Percentiles rank a stretch among this genome's conserved stretches.
Conservation (phyloP, 2,113 vertebrate genomes). For the Polypterus bichir region DNA sequence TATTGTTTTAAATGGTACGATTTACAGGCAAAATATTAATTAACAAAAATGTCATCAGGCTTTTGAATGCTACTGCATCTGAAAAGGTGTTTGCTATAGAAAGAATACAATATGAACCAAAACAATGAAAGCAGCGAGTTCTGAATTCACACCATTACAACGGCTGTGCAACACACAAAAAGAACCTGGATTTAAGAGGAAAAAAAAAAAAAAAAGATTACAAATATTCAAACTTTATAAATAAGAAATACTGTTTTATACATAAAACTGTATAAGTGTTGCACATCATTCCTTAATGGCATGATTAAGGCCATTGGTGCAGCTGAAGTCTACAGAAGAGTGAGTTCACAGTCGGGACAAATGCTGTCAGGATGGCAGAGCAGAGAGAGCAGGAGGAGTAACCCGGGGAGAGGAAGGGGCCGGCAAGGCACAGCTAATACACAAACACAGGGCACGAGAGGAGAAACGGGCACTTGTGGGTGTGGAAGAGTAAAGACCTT, state of each 20-base stretch:
- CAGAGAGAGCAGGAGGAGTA: no score
- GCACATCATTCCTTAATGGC: slow-evolving; percentile 29
- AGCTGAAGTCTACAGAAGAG: slow-evolving; percentile 6
- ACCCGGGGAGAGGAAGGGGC: neutral
- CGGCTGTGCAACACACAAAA: slow-evolving; percentile 33
- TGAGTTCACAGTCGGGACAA: neutral
- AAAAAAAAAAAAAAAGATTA: slow-evolving; percentile 42
- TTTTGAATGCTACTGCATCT: slow-evolving; percentile 21
- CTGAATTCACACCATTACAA: slow-evolving; percentile 21
- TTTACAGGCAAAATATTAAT: slow-evolving; percentile 46
- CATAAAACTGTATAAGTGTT: slow-evolving; percentile 50
- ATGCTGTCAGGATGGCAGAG: neutral
- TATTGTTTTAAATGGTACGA: slow-evolving; percentile 60
- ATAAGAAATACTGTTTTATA: slow-evolving; percentile 95
- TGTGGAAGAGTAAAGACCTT: no score
- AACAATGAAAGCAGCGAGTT: slow-evolving; percentile 16
- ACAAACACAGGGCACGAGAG: no score
- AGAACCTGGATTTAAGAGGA: slow-evolving; percentile 33
- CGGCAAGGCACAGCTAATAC: neutral
- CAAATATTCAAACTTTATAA: slow-evolving; percentile 87
- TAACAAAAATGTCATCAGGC: slow-evolving; percentile 33
- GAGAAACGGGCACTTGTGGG: no score
- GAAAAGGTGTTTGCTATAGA: slow-evolving; percentile 4
- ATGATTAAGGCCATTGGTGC: slow-evolving; percentile 20
- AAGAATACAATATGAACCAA: slow-evolving; percentile 7